Percentiles rank a stretch among this genome's conserved stretches.
phyloP scores from a whole-genome alignment of 2,888 invertebrate species.

The Tetranychus piercei region DNA sequence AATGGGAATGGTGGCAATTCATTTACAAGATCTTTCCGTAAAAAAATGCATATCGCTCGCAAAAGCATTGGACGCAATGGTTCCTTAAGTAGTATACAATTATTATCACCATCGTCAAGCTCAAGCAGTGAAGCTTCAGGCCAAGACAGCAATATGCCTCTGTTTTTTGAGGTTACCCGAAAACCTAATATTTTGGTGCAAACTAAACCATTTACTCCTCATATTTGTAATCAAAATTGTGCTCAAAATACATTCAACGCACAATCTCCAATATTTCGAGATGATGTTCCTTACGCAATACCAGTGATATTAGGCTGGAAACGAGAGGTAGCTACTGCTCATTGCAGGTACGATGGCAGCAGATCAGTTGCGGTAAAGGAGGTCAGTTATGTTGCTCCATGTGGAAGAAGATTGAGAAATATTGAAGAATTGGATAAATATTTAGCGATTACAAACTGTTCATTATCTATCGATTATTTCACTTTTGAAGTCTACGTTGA shows the following conservation, averaged over 20 bases:
- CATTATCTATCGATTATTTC: constrained; percentile 71
- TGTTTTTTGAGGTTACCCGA: neutral
- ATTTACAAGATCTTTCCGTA: neutral
- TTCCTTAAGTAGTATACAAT: neutral
- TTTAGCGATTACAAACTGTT: constrained; percentile 47
- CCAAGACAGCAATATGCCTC: neutral
- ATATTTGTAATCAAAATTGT: neutral
- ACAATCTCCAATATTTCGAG: neutral
- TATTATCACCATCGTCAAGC: neutral
- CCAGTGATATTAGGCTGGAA: constrained; percentile 7
- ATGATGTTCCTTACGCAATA: neutral
- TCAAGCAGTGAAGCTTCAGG: neutral
- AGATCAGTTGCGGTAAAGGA: neutral
- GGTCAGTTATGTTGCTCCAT: constrained; percentile 49
- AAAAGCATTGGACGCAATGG: neutral
- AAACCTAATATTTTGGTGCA: neutral
- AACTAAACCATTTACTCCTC: neutral
- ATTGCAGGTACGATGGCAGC: too few relatives aligned
- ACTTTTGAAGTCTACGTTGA: constrained; percentile 47
- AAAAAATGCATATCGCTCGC: neutral
- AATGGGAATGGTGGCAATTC: neutral
- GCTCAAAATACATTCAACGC: neutral
- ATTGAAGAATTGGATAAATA: constrained; percentile 57
- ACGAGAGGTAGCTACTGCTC: neutral
- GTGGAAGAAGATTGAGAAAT: constrained; percentile 56